These are phyloP conservation scores for Muscicapa striata DNA, from an alignment of 2,797 vertebrate genomes.

Conservation along the genomic window DNA sequence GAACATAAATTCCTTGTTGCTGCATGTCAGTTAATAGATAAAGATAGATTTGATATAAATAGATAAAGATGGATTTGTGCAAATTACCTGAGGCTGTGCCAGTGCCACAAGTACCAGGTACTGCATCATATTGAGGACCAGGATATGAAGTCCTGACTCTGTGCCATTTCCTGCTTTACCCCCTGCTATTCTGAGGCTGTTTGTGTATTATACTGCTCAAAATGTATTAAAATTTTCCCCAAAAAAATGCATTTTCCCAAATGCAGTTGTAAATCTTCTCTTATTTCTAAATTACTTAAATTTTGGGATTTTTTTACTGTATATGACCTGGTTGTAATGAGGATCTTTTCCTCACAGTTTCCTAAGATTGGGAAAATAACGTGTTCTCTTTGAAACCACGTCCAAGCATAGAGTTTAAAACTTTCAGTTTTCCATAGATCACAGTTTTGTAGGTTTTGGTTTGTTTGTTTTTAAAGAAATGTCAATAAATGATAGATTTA, in stretches of 20 bases:
- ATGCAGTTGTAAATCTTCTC: not conserved
- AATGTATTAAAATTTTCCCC: not conserved
- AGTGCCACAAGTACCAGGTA: rapidly evolving
- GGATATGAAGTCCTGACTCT: not conserved
- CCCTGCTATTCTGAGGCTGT: not conserved
- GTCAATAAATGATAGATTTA: not conserved
- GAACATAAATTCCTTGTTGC: not conserved
- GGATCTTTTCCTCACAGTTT: not conserved
- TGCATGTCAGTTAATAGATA: not conserved
- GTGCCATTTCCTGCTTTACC: not conserved
- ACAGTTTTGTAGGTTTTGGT: not conserved
- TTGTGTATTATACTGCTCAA: not conserved
- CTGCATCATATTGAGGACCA: rapidly evolving
- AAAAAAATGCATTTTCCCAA: not conserved
- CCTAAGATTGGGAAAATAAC: not conserved
- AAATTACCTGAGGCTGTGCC: not conserved
- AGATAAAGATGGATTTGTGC: not conserved
- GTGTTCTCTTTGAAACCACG: not conserved
- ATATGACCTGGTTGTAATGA: not conserved
- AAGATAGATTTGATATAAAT: not conserved
- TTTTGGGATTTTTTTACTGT: not conserved
- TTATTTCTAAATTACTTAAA: not conserved
- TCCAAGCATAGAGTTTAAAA: not conserved
- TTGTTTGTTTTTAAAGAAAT: not conserved
- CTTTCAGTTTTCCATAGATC: not conserved